Conservation (phyloP, 2,888 invertebrate species). For the Mimas tiliae region DNA sequence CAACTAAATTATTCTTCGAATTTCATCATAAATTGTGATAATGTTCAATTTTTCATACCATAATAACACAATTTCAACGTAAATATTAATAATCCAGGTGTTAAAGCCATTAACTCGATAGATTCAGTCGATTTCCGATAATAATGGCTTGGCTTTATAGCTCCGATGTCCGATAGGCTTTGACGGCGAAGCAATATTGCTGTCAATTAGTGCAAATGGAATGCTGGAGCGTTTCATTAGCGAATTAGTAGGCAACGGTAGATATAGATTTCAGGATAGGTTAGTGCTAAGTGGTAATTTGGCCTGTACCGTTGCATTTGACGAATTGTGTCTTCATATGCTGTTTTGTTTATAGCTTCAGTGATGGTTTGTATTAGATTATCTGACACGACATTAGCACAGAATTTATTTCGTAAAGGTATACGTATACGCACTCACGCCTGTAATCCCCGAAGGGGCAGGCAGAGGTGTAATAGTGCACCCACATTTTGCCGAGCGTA, state of each 20-base stretch:
- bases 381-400: no score
- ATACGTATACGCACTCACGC: no score
- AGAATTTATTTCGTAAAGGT: no score
- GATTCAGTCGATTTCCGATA: slow-evolving; percentile 18
- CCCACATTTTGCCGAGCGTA: no score
- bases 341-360: no score
- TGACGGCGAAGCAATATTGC: slow-evolving; percentile 13
- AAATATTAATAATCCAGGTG: neutral
- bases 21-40: neutral
- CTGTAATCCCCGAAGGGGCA: no score
- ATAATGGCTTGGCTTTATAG: slow-evolving; percentile 8
- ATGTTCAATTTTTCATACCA: no score
- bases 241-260: slow-evolving; percentile 6
- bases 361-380: no score
- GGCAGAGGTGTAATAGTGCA: no score
- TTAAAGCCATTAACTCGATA: slow-evolving; percentile 2
- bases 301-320: neutral
- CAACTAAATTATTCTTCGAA: no score
- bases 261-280: slow-evolving; percentile 3
- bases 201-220: slow-evolving; percentile 21
- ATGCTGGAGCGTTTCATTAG: slow-evolving; percentile 20
- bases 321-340: neutral
- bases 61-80: no score
- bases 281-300: slow-evolving; percentile 1
- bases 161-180: slow-evolving; percentile 8